Evolutionary conservation across 1,140 invertebrate species (phyloP), one percentile per base, ranked within the genome.

Genomic region (Magallana angulata): DNA sequence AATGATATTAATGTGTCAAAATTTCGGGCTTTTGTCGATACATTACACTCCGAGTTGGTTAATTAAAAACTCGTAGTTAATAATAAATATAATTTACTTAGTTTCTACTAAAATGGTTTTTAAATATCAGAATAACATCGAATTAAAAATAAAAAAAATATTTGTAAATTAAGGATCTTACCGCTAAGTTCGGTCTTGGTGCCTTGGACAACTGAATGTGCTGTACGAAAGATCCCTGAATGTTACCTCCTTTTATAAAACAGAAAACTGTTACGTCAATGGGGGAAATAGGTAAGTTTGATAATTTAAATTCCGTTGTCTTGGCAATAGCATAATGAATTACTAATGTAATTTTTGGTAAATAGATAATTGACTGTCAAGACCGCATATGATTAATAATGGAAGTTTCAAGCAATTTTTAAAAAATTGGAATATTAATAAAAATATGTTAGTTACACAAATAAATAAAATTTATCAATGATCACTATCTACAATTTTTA

Each of bases 151-250:
- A 24, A 24, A 24, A 24, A 24, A 24, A 24, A 4, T 48, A 48
- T 48, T 48, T 2, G 5, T 48, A 48, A 48, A 48, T 2, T 48
- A 48, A 48, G 36, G 36, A 48, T 48, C 60, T 62, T 62, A 62
- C 60, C 60, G 60, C n/a, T 62, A n/a, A 16, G 60, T 62, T 62
- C 60, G 60, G 60, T 62, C 60, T 62, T 62, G 9, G 60, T 62
- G 60, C n/a, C 8, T 62, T n/a, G n/a, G 60, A 62, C 60, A 62
- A 62, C 60, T 11, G 14, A 16, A 62, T n/a, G 36, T 48, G 36
- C 5, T 48, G 36, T 48, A 48, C 14, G 60, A 62, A 62, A 12
- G 60, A 12, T 12, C 60, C n/a, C 8, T 1, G 60, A 16, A 62
- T 16, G 0, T 12, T n/a, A 48, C 0, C 60, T 62, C 60, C 60